Conservation (phyloP, 2,888 invertebrate genomes). For the Teleogryllus oceanicus region DNA sequence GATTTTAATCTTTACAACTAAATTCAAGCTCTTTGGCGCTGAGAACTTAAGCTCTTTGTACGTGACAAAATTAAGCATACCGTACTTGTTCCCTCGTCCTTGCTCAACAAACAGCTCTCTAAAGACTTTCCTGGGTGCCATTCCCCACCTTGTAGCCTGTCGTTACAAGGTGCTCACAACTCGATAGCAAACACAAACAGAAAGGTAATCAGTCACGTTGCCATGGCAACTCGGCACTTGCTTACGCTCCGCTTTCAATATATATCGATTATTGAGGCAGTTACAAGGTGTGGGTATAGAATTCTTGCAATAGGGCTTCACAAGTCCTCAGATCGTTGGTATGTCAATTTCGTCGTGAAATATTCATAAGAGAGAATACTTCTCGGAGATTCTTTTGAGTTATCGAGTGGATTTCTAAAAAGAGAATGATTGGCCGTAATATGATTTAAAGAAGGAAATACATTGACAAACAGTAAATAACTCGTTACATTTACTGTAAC, state of each 20-base stretch:
- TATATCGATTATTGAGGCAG: background rate
- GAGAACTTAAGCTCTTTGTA: background rate
- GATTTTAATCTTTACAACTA: constrained; percentile 4
- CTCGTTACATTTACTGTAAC: too few relatives aligned
- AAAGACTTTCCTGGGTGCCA: background rate
- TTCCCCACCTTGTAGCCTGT: background rate
- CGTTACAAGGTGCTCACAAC: constrained; percentile 6
- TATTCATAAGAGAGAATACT: too few relatives aligned
- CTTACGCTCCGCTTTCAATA: background rate
- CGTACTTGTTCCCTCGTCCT: background rate
- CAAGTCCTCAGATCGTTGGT: too few relatives aligned
- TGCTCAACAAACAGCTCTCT: background rate
- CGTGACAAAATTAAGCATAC: constrained; percentile 1
- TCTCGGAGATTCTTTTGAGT: too few relatives aligned
- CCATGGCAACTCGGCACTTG: background rate
- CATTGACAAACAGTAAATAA: too few relatives aligned
- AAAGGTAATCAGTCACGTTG: background rate
- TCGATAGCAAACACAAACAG: background rate
- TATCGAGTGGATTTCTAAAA: too few relatives aligned
- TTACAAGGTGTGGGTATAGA: too few relatives aligned
- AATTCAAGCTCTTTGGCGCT: background rate
- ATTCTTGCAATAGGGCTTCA: too few relatives aligned
- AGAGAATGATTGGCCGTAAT: too few relatives aligned
- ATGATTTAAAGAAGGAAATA: too few relatives aligned
- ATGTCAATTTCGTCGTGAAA: too few relatives aligned